These are phyloP conservation scores for Calonectris borealis DNA, from an alignment of 2,113 vertebrate species.

Conservation along the genomic window DNA sequence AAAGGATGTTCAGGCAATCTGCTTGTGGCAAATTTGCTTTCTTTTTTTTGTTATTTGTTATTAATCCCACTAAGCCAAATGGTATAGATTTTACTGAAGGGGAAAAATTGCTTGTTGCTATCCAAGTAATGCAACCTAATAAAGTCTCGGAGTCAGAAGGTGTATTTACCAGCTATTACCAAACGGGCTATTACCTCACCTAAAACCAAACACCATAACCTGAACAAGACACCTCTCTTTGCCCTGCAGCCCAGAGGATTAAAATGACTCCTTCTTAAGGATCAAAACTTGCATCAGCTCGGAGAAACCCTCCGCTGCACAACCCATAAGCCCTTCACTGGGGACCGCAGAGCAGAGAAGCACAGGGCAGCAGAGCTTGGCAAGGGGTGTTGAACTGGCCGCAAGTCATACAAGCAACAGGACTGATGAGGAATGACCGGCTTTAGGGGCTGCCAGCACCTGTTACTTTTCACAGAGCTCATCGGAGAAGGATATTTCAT, in stretches of 20 bases:
- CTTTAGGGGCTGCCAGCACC: background rate
- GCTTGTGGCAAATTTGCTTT: background rate
- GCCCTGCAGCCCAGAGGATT: background rate
- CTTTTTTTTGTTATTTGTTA: background rate
- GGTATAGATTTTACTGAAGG: background rate
- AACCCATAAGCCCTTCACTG: background rate
- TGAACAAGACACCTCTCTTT: background rate
- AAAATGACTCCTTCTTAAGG: background rate
- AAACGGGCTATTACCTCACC: background rate
- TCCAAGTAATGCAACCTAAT: background rate
- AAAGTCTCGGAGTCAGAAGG: background rate
- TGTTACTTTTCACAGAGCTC: background rate
- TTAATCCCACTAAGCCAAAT: background rate
- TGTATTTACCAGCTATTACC: background rate
- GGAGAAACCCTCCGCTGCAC: background rate
- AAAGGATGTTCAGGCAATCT: background rate
- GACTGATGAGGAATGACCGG: background rate
- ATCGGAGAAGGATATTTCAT: background rate
- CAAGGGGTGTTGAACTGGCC: background rate
- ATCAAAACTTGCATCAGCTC: background rate
- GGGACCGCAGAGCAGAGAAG: background rate
- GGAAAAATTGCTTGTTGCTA: background rate
- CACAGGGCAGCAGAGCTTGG: background rate
- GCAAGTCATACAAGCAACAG: background rate
- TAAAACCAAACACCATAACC: background rate